Conservation (phyloP, 2,888 invertebrate genomes). For the Patella depressa region DNA sequence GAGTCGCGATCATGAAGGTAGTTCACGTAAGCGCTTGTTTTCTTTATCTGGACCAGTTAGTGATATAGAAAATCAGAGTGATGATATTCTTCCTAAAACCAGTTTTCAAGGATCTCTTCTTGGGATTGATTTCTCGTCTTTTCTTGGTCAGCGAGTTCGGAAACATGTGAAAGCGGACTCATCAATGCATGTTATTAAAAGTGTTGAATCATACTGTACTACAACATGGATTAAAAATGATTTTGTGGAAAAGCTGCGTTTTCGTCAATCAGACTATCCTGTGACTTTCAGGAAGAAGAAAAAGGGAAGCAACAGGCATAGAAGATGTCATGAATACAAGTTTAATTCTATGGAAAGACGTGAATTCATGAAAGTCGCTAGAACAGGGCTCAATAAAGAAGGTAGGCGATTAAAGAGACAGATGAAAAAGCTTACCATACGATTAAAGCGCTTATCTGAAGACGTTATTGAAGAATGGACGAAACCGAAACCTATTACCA, state of each 20-base stretch:
- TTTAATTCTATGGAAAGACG: constrained; percentile 43
- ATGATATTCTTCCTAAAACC: neutral
- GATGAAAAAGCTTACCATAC: constrained; percentile 41
- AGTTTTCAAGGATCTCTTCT: constrained; percentile 35
- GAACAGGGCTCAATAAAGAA: constrained; percentile 41
- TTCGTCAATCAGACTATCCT: constrained; percentile 44
- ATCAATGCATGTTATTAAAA: constrained; percentile 40
- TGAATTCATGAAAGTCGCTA: constrained; percentile 40
- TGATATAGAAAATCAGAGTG: neutral
- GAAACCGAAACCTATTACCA: constrained; percentile 36
- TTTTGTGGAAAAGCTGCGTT: constrained; percentile 46
- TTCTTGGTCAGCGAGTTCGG: constrained; percentile 52
- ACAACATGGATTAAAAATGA: constrained; percentile 35
- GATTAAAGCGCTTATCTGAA: constrained; percentile 35
- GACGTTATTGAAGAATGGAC: constrained; percentile 46
- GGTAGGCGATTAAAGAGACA: constrained; percentile 33
- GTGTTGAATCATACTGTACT: constrained; percentile 44
- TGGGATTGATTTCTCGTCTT: constrained; percentile 46
- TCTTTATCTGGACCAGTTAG: constrained; percentile 11
- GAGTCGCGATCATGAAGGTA: constrained; percentile 42
- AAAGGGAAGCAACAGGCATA: constrained; percentile 39
- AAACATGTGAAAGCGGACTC: constrained; percentile 47
- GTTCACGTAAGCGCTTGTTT: constrained; percentile 42
- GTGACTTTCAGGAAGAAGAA: constrained; percentile 49
- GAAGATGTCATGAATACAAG: constrained; percentile 46